phyloP scores from a whole-genome alignment of 2,113 vertebrate species.

The Typhlomys cinereus region DNA sequence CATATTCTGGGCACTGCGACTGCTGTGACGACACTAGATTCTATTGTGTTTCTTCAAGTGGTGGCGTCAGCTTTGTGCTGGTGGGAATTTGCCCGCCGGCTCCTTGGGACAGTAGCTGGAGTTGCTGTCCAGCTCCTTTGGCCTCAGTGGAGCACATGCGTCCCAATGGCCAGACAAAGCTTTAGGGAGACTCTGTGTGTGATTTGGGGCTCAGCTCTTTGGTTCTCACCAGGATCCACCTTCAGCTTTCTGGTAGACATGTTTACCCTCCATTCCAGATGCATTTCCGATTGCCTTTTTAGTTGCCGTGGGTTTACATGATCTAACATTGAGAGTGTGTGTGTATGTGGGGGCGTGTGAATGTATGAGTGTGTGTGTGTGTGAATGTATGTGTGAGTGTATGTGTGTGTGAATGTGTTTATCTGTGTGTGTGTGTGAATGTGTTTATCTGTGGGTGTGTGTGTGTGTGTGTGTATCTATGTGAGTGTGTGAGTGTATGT shows the following conservation, averaged over 20 bases:
- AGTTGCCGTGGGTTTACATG: neutral
- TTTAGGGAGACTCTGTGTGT: neutral
- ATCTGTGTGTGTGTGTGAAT: neutral
- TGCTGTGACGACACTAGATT: neutral
- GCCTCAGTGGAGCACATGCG: neutral
- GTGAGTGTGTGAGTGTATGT: too few relatives aligned
- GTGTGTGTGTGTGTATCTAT: neutral
- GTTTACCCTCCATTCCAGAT: neutral
- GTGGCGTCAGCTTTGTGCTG: neutral
- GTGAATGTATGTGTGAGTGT: too few relatives aligned
- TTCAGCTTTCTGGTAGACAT: neutral
- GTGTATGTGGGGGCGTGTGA: too few relatives aligned
- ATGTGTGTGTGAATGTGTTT: neutral
- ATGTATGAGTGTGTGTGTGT: neutral
- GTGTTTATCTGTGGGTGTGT: too few relatives aligned
- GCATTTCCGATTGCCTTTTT: neutral
- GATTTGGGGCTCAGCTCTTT: neutral
- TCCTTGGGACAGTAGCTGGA: neutral
- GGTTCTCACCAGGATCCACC: neutral
- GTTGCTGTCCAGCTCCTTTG: neutral
- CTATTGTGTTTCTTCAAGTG: neutral
- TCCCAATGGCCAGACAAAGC: neutral
- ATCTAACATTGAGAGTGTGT: neutral
- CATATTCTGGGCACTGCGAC: neutral
- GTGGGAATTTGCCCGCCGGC: neutral